These are phyloP conservation scores for Micronycteris hirsuta DNA, from an alignment of 2,113 vertebrate genomes.

Conservation along the genomic window DNA sequence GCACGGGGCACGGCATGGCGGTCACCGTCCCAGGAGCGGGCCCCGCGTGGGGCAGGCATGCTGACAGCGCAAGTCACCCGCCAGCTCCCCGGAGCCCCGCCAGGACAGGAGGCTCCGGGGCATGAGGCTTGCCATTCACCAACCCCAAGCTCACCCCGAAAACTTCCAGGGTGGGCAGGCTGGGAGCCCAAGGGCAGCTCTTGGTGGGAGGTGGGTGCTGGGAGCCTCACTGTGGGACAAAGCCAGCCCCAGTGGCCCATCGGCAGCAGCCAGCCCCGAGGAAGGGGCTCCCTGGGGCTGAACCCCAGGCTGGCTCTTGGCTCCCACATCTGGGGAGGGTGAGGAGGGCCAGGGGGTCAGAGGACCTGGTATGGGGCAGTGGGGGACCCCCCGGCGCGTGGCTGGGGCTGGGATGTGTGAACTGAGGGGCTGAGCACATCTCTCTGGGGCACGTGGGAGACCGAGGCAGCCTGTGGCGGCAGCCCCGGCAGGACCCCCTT, in stretches of 20 bases:
- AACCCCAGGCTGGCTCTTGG: rapidly evolving
- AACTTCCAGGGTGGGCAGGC: not conserved
- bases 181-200: not conserved
- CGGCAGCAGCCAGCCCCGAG: not conserved
- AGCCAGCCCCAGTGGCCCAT: rapidly evolving
- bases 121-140: not conserved
- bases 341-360: no score
- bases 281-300: rapidly evolving
- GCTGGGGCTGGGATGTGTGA: not conserved
- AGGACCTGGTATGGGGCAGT: not conserved
- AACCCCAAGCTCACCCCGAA: no score
- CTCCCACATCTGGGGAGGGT: no score
- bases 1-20: not conserved
- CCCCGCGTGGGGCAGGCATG: not conserved
- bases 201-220: not conserved
- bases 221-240: not conserved
- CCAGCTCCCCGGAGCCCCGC: not conserved
- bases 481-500: no score
- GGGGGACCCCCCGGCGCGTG: not conserved
- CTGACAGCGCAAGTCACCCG: not conserved
- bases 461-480: rapidly evolving
- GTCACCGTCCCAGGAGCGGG: not conserved
- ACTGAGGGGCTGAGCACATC: rapidly evolving
- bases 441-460: not conserved
- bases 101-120: no score